phyloP scores from a whole-genome alignment of 2,888 invertebrate genomes.

The Abrostola tripartita region DNA sequence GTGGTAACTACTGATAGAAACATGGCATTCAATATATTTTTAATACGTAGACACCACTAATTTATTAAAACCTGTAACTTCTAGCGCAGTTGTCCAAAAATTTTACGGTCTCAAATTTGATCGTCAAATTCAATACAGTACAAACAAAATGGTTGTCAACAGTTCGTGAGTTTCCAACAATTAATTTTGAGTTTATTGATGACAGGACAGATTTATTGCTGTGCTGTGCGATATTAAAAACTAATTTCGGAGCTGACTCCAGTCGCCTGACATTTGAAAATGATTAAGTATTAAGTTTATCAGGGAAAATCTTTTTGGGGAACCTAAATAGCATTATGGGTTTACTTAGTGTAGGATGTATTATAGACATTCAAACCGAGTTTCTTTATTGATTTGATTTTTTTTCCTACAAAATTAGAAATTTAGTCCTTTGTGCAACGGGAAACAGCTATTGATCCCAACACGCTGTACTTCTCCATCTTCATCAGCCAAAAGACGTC shows the following conservation, averaged over 20 bases:
- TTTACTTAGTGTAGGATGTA: background rate
- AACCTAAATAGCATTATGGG: background rate
- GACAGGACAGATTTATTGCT: conserved; percentile 7
- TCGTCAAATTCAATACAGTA: background rate
- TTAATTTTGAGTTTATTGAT: conserved; percentile 8
- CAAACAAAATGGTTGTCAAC: background rate
- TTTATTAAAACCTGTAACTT: too few relatives aligned
- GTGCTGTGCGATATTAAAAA: conserved; percentile 15
- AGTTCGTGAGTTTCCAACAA: background rate
- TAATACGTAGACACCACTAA: too few relatives aligned
- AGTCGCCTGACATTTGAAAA: conserved; percentile 17
- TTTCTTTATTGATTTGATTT: too few relatives aligned
- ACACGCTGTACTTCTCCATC: too few relatives aligned
- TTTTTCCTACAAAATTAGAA: too few relatives aligned
- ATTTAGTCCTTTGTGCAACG: too few relatives aligned
- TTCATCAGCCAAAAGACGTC: too few relatives aligned
- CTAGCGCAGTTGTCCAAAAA: too few relatives aligned
- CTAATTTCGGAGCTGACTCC: conserved; percentile 15
- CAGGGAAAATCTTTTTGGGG: background rate
- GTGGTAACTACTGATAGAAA: too few relatives aligned
- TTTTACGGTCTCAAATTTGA: too few relatives aligned
- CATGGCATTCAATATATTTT: too few relatives aligned
- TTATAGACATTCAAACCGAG: background rate
- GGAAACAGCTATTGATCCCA: too few relatives aligned
- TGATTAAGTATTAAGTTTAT: background rate